Evolutionary conservation across 2,113 vertebrate genomes (phyloP).

Genomic region (Uria aalge): DNA sequence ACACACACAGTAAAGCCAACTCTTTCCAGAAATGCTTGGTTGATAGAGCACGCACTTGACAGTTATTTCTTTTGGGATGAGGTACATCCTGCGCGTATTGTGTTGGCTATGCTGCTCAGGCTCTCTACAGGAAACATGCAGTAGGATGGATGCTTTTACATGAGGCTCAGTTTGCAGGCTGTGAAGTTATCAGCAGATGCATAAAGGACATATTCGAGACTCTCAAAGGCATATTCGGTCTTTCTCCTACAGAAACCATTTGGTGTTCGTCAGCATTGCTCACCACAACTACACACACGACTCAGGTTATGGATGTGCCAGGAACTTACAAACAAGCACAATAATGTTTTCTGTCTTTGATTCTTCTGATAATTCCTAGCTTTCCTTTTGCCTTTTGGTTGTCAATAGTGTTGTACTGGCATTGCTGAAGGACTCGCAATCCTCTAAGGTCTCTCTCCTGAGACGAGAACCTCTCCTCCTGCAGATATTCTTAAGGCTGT

Average conservation of each 20-base stretch:
- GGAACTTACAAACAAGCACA: not conserved
- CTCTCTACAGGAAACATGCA: not conserved
- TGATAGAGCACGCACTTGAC: not conserved
- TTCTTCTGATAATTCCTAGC: not conserved
- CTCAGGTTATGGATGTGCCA: not conserved
- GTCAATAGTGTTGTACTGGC: not conserved
- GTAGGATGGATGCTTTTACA: not conserved
- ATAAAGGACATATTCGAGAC: not conserved
- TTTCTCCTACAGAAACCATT: not conserved
- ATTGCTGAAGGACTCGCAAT: not conserved
- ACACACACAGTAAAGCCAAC: not conserved
- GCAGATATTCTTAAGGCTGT: not conserved
- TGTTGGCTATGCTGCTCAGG: not conserved
- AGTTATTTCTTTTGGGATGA: not conserved
- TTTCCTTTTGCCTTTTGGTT: not conserved
- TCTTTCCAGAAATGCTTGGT: not conserved
- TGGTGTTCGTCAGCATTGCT: not conserved
- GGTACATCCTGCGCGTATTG: fast-evolving
- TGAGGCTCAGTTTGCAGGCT: not conserved
- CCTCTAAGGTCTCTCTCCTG: not conserved
- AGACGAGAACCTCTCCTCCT: not conserved
- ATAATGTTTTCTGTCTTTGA: not conserved
- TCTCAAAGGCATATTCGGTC: not conserved
- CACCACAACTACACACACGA: not conserved
- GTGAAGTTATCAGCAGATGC: not conserved